Evolutionary conservation across 1,140 invertebrate species (phyloP).

Genomic region (Episyrphus balteatus): DNA sequence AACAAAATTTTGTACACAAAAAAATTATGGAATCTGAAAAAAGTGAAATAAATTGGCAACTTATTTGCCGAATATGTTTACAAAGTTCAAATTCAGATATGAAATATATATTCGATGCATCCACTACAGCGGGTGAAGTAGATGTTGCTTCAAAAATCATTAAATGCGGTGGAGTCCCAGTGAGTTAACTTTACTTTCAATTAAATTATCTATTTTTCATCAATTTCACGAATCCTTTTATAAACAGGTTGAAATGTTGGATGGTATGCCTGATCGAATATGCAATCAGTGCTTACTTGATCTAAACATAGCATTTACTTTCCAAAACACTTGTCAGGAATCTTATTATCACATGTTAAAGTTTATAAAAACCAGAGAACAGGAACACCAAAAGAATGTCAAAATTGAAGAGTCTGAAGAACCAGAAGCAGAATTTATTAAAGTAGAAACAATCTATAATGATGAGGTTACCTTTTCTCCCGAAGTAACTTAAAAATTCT

Average conservation of each 20-base stretch:
- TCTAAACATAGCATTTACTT: conserved; percentile 15
- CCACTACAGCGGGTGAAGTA: background rate
- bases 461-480: background rate
- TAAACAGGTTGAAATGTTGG: no score
- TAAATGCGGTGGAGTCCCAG: conserved; percentile 3
- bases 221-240: conserved; percentile 5
- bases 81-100: conserved; percentile 15
- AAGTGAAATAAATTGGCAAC: no score
- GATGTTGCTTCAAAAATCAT: background rate
- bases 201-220: conserved; percentile 10
- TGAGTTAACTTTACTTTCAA: conserved; percentile 1
- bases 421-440: background rate
- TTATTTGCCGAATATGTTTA: conserved; percentile 20
- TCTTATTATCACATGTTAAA: conserved; percentile 6
- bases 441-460: background rate
- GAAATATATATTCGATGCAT: conserved; percentile 7
- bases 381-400: background rate
- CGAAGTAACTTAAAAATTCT: background rate
- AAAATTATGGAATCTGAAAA: no score
- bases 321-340: conserved; percentile 16
- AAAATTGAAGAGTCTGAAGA: background rate
- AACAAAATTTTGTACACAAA: no score
- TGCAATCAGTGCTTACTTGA: conserved; percentile 19
- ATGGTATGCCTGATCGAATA: conserved; percentile 11
- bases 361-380: background rate